Evolutionary conservation across 1,140 invertebrate genomes (phyloP), one percentile per base, ranked within the genome.

Genomic region (Zaprionus taronus): DNA sequence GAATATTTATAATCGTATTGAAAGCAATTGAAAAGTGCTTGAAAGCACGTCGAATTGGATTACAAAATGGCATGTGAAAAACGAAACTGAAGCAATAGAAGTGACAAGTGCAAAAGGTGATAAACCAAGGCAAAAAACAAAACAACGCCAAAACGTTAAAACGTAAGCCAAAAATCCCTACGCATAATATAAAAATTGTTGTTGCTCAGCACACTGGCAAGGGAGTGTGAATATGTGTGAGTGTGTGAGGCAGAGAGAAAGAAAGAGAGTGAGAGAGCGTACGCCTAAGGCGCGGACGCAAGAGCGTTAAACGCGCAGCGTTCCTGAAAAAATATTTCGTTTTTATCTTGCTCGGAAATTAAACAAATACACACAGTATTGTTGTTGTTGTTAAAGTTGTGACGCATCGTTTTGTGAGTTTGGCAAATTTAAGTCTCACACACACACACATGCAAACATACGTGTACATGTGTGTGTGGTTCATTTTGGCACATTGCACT

Each of bases 401-500:
- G 47, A 51, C 47, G 47, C 47, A 24, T 51, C 20, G 47, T 9
- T 47, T 47, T 47, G 41, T 51, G 47, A 51, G 47, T 51, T 51
- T 51, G 4, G 15, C 24, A 56, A 55, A 56, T 47, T 47, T 2
- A 47, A 47, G 41, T 24, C 53, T 20, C 22, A 28, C 7, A 65
- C 7, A 55, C 5, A 38, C 51, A 15, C 2, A 14, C 4, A 6
- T 7, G 58, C 7, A 49, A 65, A 49, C 17, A 31, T 64, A 34
- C n/a, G 51, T 53, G 41, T 31, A 31, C 26, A 57, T 60, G 28
- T 49, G 15, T 58, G 61, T 24, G 53, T 26, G 24, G 34, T 78
- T 78, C n/a, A 28, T 71, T 81, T 86, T 89, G 84, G 84, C 84
- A 89, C 78, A 90, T 81, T 84, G 84, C 85, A 89, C 81, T 73